Conservation (phyloP, 53 echinoderm and acorn worm genomes). For the Glandiceps talaboti region DNA sequence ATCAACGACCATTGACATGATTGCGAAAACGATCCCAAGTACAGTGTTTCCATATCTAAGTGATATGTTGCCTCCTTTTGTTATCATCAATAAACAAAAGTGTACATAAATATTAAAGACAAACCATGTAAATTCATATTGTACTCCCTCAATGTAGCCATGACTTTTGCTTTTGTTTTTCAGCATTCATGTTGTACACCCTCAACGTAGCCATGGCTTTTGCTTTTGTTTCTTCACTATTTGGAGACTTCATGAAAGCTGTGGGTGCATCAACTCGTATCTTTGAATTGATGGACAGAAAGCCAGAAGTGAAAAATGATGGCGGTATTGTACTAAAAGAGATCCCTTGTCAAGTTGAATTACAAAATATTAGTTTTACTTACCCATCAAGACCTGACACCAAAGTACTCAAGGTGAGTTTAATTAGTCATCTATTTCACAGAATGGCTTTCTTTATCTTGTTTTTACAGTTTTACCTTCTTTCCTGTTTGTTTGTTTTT, state of each 20-base stretch:
- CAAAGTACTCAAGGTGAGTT: constrained; percentile 71
- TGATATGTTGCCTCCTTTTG: too few species aligned
- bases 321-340: constrained; percentile 54
- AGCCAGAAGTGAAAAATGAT: constrained; percentile 46
- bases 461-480: too few species aligned
- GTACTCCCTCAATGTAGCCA: constrained; percentile 90
- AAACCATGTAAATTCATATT: too few species aligned
- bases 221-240: constrained; percentile 83
- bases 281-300: constrained; percentile 80
- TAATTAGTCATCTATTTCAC: too few species aligned
- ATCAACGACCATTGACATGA: too few species aligned
- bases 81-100: too few species aligned
- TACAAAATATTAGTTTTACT: constrained; percentile 55
- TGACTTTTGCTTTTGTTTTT: constrained; percentile 81
- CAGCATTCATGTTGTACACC: constrained; percentile 98
- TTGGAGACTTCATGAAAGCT: constrained; percentile 98
- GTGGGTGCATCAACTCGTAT: constrained; percentile 84
- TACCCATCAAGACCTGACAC: constrained; percentile 90
- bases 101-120: too few species aligned
- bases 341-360: constrained; percentile 50
- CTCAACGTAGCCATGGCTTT: constrained; percentile 97
- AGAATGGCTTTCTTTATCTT: too few species aligned
- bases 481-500: too few species aligned
- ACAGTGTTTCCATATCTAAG: too few species aligned
- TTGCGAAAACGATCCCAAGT: too few species aligned